Base-by-base conservation (phyloP, 2,113 vertebrate genomes). In the Motacilla alba region DNA sequence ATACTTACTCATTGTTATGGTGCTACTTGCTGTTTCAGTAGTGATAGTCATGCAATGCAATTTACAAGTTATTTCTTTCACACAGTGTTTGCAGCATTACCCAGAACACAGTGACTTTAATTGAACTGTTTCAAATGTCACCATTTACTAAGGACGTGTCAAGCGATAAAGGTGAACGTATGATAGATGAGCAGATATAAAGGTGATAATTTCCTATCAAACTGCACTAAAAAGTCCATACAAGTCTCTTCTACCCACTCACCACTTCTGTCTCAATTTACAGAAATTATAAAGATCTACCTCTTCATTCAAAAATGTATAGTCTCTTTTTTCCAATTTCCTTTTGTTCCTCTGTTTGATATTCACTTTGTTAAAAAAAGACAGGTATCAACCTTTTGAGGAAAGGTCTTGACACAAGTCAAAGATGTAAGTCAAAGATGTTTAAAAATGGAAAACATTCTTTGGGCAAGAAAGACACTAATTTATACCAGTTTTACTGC, bases 91-190 rank as follows among this genome's bases (percentile, higher is more conserved):
- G 28, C 63, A 94, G 18, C 33, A 74, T 87, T 94, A 92, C 11
- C 47, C 67, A 95, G 90, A 98, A 96, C 87, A 95, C 83, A 93
- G 39, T 92, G 70, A 79, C 46, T 90, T 90, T 74, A 97, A 96
- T 91, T 97, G 95, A 97, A 93, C 79, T 19, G 8, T 96, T 96
- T 97, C 64, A 97, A 97, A 97, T 97, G 95, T 97, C 94, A 97
- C 72, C 62, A 26, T 93, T 96, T 96, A 95, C 85, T 94, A 94
- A 90, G 87, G 87, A 96, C 94, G 63, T 95, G 91, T 59, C 95
- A 94, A 53, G 69, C 97, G 79, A 87, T 95, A 97, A 98, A 98
- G 96, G 96, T 97, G 95, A 98, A 94, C 31, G 31, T 77, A 80
- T 96, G 96, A 98, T 96, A 93, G 89, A 97, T 97, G 93, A 97